A percentile compares a stretch with the other conserved stretches of the same genome.
Evolutionary conservation across 2,888 invertebrate species (phyloP).

Genomic region (Odontocolon sp.): DNA sequence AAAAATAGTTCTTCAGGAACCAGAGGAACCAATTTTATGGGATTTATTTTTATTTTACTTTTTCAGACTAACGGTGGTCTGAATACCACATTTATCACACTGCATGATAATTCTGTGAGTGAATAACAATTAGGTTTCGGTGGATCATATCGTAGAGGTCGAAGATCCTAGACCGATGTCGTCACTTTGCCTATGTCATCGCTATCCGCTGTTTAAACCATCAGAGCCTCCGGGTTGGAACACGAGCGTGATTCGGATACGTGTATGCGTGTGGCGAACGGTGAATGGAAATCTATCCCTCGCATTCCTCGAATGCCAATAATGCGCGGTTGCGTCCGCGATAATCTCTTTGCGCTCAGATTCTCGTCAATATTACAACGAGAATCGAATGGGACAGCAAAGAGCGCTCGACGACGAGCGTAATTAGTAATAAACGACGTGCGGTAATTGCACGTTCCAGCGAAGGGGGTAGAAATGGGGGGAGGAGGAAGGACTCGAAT

Average conservation of each 20-base stretch:
- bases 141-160: background rate
- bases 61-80: background rate
- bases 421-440: constrained; percentile 19
- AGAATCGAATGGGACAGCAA: constrained; percentile 5
- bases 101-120: background rate
- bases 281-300: constrained; percentile 67
- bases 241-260: constrained; percentile 3
- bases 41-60: background rate
- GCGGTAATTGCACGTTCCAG: constrained; percentile 18
- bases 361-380: constrained; percentile 43
- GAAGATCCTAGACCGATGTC: background rate
- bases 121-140: background rate
- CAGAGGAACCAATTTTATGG: background rate
- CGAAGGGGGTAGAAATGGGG: background rate
- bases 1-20: background rate
- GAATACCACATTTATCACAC: background rate
- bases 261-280: constrained; percentile 54
- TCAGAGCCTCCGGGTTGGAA: constrained; percentile 7
- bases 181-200: constrained; percentile 9
- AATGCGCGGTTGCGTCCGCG: constrained; percentile 19
- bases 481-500: too few species aligned
- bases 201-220: constrained; percentile 1
- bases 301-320: constrained; percentile 65
- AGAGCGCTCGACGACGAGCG: background rate
- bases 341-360: constrained; percentile 60